Conservation (phyloP, 2,888 invertebrate genomes). For the Erebia palarica region DNA sequence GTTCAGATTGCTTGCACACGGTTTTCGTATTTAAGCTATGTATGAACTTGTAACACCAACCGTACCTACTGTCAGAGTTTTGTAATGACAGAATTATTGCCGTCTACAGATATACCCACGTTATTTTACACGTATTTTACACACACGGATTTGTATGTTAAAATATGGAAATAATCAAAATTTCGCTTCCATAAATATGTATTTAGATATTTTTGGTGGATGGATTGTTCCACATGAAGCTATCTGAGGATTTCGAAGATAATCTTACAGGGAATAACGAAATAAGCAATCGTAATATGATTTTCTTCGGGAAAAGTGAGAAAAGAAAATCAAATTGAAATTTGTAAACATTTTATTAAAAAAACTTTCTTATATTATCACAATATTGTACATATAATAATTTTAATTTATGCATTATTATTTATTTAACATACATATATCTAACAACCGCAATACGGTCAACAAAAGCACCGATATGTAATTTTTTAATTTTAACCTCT, state of each 20-base stretch:
- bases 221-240: background rate
- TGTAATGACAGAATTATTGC: no score
- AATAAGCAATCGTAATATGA: background rate
- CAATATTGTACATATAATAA: constrained; percentile 58
- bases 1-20: no score
- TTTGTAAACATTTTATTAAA: constrained; percentile 46
- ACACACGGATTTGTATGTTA: background rate
- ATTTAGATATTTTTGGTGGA: background rate
- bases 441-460: constrained; percentile 58
- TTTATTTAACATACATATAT: background rate
- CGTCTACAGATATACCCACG: no score
- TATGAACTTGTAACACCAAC: no score
- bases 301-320: background rate
- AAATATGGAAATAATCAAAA: constrained; percentile 2
- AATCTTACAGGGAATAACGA: constrained; percentile 7
- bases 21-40: no score
- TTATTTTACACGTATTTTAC: no score
- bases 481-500: constrained; percentile 39
- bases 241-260: background rate
- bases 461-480: constrained; percentile 73
- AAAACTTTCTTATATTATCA: constrained; percentile 58
- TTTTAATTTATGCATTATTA: background rate
- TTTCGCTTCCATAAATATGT: constrained; percentile 4
- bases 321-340: constrained; percentile 1
- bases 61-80: no score